Conservation (phyloP, 2,113 vertebrate species). For the Oreocharis arfaki region DNA sequence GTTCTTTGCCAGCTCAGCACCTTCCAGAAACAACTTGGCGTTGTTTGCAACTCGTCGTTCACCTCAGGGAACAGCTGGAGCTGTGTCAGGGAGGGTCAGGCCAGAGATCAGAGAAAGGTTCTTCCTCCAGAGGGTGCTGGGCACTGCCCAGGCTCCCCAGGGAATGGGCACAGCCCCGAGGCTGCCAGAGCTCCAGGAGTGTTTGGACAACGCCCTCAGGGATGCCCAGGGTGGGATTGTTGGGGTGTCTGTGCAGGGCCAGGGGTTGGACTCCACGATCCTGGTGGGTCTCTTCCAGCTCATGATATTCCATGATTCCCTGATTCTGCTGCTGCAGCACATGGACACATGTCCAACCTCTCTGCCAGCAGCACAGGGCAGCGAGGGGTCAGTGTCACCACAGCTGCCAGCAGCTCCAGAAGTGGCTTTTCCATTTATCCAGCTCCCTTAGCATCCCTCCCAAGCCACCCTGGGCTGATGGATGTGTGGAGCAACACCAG, state of each 20-base stretch:
- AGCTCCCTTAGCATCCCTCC: background rate
- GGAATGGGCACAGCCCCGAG: background rate
- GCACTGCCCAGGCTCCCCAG: background rate
- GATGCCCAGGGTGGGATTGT: background rate
- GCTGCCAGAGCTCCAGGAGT: background rate
- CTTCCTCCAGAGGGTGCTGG: background rate
- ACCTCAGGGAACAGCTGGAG: background rate
- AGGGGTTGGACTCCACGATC: rapidly evolving
- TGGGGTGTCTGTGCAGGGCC: background rate
- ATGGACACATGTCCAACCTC: background rate
- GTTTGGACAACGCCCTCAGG: rapidly evolving
- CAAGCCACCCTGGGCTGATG: background rate
- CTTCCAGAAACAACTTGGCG: background rate
- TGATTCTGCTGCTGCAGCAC: background rate
- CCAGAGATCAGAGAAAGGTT: background rate
- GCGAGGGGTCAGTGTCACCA: background rate
- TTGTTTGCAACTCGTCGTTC: rapidly evolving
- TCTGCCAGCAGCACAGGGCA: background rate
- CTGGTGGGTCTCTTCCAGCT: background rate
- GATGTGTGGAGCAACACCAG: background rate
- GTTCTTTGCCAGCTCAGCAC: background rate
- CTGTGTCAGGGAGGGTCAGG: background rate
- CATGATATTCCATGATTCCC: background rate
- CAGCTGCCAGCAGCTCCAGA: background rate
- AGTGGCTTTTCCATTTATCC: background rate